Evolutionary conservation across 2,797 vertebrate genomes (phyloP), one percentile per base, ranked within the genome.

Genomic region (Acomys russatus): DNA sequence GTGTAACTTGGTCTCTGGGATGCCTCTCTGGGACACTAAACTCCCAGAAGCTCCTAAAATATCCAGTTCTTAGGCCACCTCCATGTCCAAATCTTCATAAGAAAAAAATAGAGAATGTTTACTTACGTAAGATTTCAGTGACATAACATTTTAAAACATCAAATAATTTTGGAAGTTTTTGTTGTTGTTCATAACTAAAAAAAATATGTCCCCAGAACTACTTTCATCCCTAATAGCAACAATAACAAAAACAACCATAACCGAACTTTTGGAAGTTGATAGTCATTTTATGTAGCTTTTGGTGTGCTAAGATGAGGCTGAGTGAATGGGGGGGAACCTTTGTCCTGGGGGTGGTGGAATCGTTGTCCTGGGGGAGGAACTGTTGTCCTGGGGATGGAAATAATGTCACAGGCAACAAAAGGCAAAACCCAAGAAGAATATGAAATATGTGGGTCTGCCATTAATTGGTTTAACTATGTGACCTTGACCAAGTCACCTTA

Each of bases 141-240:
- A 92, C 14, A 30, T 20, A 49, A 4, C 8, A 56, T 91, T 89
- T 87, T 73, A 44, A 87, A 77, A 86, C 78, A 78, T 70, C 63
- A 73, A 84, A 14, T 78, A 90, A 22, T 96, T 92, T n/a, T 61
- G 38, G 11, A 25, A 30, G n/a, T 3, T 59, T 90, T 68, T 93
- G 44, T 44, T 44, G 44, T 90, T 76, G 33, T 73, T 92, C 38
- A 38, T 20, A 88, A 91, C 4, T 3, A 59, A 59, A 83, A 70
- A 91, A 90, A 63, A 15, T 35, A n/a, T 68, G 1, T 38, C 77
- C 76, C 64, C 25, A n/a, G 49, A 88, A 54, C 22, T 77, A 28
- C 7, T 77, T 90, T 73, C 35, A 90, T 22, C 11, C 5, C 3
- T 78, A 22, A 79, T 79, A 90, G 33, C 25, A 83, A 18, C 18